Conservation (phyloP, 2,797 vertebrate species). For the Rhinogobio ventralis region DNA sequence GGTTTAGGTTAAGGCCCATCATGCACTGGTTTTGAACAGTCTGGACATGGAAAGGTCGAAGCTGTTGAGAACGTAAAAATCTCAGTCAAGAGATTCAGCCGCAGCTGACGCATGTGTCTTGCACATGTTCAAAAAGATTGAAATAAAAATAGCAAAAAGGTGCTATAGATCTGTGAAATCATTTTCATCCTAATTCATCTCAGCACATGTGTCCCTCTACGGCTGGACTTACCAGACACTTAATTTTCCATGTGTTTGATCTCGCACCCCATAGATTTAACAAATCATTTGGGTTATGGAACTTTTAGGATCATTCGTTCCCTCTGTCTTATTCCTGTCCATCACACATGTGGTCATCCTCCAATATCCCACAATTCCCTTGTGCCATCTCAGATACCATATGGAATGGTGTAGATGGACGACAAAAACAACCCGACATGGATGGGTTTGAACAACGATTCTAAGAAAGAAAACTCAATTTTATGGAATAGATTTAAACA, state of each 20-base stretch:
- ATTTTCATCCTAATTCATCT: conserved; percentile 75
- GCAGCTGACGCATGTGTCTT: conserved; percentile 68
- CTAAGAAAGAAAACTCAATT: conserved; percentile 28
- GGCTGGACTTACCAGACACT: conserved; percentile 50
- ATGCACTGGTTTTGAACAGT: conserved; percentile 8
- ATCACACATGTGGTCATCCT: conserved; percentile 23
- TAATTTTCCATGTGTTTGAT: conserved; percentile 52
- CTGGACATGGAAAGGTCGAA: conserved; percentile 10
- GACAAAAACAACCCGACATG: conserved; percentile 71
- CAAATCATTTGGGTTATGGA: conserved; percentile 34
- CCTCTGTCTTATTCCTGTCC: conserved; percentile 4
- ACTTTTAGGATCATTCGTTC: neutral
- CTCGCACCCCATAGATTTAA: conserved; percentile 40
- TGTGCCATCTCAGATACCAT: conserved; percentile 65
- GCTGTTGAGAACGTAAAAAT: conserved; percentile 5
- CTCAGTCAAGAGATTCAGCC: conserved; percentile 34
- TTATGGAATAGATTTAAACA: neutral
- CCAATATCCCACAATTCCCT: conserved; percentile 33
- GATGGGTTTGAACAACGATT: conserved; percentile 71
- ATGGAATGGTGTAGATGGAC: conserved; percentile 74
- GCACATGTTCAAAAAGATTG: conserved; percentile 76
- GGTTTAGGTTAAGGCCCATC: conserved; percentile 13
- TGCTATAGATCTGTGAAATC: conserved; percentile 74
- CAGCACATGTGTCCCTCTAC: conserved; percentile 71
- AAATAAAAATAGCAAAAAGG: conserved; percentile 69